Base-by-base conservation (phyloP, 2,888 invertebrate genomes). In the Synergus japonicus region DNA sequence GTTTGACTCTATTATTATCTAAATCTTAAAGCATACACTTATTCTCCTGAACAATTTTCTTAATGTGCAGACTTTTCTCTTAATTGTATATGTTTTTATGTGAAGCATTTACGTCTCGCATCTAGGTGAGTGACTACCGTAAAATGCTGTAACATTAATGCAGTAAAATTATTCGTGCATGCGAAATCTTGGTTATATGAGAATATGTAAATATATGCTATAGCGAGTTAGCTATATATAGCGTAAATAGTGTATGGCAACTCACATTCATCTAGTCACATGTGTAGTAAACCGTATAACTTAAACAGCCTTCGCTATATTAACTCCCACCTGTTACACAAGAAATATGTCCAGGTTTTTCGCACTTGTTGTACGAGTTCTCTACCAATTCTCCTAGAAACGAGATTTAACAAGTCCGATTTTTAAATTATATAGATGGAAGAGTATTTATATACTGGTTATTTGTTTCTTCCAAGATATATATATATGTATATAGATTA, bases 281-380 rank as follows among this genome's bases (percentile, higher is more conserved):
- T 49, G 49, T 49, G 49, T 49, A n/a, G 49, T 37, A 0, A 10
- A 9, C 37, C 4, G 15, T 54, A 67, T 67, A 44, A 18, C 37
- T 76, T 41, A 13, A 49, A 54, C 77, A 78, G 79, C 78, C 81
- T 85, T 83, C 79, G 82, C 78, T 54, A 83, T 54, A 83, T 86
- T 84, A 85, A 82, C 82, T 84, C 69, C 83, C 77, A 83, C 82
- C 79, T 83, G 83, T 86, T 86, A 83, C 85, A 82, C 81, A 82
- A 84, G 80, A 79, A 81, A 80, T 37, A 64, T 63, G 97, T 96
- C 97, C 0, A 93, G 94, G 78, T 94, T 94, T 81, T 77, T 60
- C 79, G 64, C 77, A 41, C 76, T 76, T 78, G 76, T 63, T 64
- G 69, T 65, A 22, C 64, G 18, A n/a, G 4, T n/a, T n/a, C 18